Evolutionary conservation across 2,113 vertebrate genomes (phyloP), one percentile per base, ranked within the genome.

Genomic region (Marcusenius ussheri): DNA sequence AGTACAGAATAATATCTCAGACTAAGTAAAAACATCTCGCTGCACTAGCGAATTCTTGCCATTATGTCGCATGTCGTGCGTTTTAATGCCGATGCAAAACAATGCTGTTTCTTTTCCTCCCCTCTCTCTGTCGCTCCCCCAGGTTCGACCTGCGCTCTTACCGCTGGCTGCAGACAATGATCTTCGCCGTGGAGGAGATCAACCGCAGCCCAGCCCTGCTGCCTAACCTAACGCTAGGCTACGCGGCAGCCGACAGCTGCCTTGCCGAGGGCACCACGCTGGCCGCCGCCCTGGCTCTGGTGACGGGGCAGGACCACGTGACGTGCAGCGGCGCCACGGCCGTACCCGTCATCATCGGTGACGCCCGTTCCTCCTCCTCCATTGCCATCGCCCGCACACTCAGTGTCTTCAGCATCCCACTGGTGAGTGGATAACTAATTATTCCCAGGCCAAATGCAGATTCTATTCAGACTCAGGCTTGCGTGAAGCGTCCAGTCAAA

Each of bases 181-280:
- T 93, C 58, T 95, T 94, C 85, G 87, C 92, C 45, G 92, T 93
- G 88, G 93, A 95, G 88, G 92, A 95, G 93, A 94, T 95, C 27
- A 94, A 94, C 89, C 91, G 87, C 66, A 93, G 91, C 66, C 84
- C 91, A 56, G 31, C 27, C 70, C 88, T 93, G 83, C 91, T 95
- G 47, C 91, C 92, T 13, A 94, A 93, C 35, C 31, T 95, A 45
- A 94, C 93, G 15, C 90, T 94, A 83, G 90, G 93, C 53, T 95
- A 93, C 70, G 89, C 91, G 89, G 91, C 93, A 86, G 92, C 93
- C 51, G 94, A 96, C 90, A 92, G 93, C n/a, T 95, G 93, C 90
- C 90, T 92, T 19, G 91, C 93, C 19, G 92, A 94, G 87, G 89
- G 89, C 17, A 92, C 90, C 58, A 93, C 94, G n/a, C 90, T 94